Conservation (phyloP, 2,797 vertebrate genomes). For the Neosilurus hyrtlii region DNA sequence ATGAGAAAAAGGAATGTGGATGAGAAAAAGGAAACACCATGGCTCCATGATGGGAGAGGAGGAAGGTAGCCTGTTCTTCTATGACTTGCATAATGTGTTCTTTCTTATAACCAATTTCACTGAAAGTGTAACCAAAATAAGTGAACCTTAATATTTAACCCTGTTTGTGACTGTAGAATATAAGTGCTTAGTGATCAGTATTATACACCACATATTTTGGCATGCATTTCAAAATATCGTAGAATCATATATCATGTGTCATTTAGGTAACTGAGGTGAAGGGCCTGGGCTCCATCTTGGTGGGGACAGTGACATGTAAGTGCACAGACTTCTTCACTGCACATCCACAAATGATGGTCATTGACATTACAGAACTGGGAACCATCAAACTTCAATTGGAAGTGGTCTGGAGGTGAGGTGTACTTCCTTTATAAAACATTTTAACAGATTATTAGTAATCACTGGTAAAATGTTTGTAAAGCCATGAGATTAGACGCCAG, state of each 20-base stretch:
- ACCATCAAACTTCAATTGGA: conserved; percentile 96
- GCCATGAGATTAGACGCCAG: no score
- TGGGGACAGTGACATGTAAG: conserved; percentile 86
- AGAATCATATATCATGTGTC: conserved; percentile 2
- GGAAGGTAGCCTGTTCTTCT: neutral
- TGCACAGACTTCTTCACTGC: conserved; percentile 84
- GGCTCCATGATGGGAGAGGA: neutral
- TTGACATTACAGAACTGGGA: conserved; percentile 94
- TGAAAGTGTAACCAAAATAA: neutral
- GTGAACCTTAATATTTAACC: neutral
- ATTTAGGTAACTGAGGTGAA: conserved; percentile 87
- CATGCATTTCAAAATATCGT: neutral
- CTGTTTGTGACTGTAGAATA: neutral
- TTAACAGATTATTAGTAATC: neutral
- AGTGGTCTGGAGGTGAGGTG: conserved; percentile 89
- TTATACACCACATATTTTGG: neutral
- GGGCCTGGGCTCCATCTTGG: conserved; percentile 84
- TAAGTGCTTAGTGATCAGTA: neutral
- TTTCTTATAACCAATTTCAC: neutral
- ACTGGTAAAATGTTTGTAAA: no score
- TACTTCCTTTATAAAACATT: conserved; percentile 2
- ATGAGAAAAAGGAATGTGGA: neutral
- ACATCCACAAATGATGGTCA: conserved; percentile 83
- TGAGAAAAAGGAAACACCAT: neutral
- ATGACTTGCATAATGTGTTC: neutral